A percentile compares a stretch with the other conserved stretches of the same genome.
phyloP scores from a whole-genome alignment of 2,797 vertebrate genomes.

The Neosilurus hyrtlii region DNA sequence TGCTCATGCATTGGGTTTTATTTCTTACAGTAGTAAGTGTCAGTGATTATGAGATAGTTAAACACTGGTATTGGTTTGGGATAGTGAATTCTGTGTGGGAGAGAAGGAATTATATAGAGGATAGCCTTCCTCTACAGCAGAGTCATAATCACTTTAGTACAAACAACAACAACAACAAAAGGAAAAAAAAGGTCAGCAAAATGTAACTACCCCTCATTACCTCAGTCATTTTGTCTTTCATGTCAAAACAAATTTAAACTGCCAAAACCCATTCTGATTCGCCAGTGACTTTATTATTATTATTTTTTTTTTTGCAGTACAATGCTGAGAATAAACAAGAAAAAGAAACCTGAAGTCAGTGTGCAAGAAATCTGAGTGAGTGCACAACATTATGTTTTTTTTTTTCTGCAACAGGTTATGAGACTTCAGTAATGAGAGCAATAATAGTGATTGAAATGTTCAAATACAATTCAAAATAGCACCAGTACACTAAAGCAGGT shows the following conservation, averaged over 20 bases:
- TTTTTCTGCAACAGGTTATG: neutral
- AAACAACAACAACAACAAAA: neutral
- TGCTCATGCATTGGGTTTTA: neutral
- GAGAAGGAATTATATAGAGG: no score
- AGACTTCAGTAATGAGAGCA: neutral
- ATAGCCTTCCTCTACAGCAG: no score
- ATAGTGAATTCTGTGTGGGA: neutral
- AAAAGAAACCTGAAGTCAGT: neutral
- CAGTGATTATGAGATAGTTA: neutral
- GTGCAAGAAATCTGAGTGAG: neutral
- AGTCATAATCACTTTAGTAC: neutral
- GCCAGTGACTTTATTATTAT: no score
- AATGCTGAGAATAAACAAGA: neutral
- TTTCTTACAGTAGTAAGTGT: neutral
- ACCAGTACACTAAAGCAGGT: constrained; percentile 11
- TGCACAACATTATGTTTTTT: neutral
- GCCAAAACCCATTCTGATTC: neutral
- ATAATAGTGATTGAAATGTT: constrained; percentile 2
- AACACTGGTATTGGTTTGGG: neutral
- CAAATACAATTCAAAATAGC: neutral
- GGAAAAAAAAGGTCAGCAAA: neutral
- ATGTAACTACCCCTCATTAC: neutral
- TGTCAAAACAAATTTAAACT: neutral
- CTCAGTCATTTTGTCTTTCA: neutral
- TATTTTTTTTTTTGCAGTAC: neutral